Evolutionary conservation across 2,888 invertebrate species (phyloP).

Genomic region (Geophilus truncorum): DNA sequence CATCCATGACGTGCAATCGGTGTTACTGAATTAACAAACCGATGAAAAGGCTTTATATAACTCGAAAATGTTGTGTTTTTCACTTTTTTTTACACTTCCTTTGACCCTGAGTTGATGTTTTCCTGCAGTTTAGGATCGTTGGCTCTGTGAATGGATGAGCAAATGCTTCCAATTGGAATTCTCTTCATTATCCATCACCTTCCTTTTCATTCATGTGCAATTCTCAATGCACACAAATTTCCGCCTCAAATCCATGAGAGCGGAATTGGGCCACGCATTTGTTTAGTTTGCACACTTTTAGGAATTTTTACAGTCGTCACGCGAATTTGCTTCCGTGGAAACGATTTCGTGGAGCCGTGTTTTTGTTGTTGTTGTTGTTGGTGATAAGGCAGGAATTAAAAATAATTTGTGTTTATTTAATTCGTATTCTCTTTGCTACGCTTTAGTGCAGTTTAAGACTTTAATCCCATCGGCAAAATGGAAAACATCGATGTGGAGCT

Average conservation of each 20-base stretch:
- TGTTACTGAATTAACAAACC: neutral
- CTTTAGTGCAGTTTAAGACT: neutral
- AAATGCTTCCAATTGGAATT: constrained; percentile 24
- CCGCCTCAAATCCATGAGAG: constrained; percentile 27
- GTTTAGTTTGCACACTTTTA: constrained; percentile 21
- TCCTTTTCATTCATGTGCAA: constrained; percentile 23
- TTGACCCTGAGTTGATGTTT: constrained; percentile 25
- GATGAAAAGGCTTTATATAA: constrained; percentile 4
- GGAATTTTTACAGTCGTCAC: constrained; percentile 20
- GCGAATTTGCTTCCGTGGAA: constrained; percentile 18
- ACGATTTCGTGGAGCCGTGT: neutral
- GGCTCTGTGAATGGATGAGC: constrained; percentile 14
- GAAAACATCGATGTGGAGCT: neutral
- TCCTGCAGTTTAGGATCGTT: constrained; percentile 27
- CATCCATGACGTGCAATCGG: neutral
- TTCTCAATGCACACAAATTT: constrained; percentile 25
- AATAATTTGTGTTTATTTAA: neutral
- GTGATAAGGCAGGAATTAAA: neutral
- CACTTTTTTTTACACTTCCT: constrained; percentile 21
- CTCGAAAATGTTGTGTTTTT: neutral
- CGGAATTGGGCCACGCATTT: constrained; percentile 17
- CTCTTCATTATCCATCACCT: constrained; percentile 27
- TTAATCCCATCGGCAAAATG: neutral
- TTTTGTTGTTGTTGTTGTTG: too few species aligned
- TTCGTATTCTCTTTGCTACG: neutral